A percentile compares a stretch with the other conserved stretches of the same genome.
Evolutionary conservation across 92 coral and sea anemone genomes (phyloP).

Genomic region (Plumapathes pennacea): DNA sequence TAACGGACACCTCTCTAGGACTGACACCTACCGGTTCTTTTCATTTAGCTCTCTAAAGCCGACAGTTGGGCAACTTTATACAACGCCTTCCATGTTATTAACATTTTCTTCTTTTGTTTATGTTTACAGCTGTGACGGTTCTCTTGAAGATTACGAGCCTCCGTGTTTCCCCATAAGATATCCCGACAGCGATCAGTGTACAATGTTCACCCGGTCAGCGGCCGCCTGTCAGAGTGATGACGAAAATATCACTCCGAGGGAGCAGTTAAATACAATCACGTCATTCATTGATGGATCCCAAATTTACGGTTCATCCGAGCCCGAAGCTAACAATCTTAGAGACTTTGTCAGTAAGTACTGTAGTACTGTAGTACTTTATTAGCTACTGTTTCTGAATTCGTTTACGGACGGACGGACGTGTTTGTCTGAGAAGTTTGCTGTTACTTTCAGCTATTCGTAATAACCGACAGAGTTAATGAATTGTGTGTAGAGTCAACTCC

Average conservation of each 20-base stretch:
- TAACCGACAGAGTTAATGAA: no score
- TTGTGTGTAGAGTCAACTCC: no score
- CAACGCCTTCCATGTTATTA: no score
- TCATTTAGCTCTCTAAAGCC: no score
- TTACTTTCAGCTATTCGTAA: no score
- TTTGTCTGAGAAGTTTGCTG: no score
- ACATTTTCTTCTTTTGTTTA: background rate
- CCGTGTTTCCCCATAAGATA: constrained; percentile 95
- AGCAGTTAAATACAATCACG: constrained; percentile 91
- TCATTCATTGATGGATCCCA: constrained; percentile 95
- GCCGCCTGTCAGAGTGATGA: constrained; percentile 95
- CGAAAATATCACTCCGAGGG: constrained; percentile 74
- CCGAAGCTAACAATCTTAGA: constrained; percentile 67
- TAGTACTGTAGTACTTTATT: no score
- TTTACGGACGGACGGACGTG: no score
- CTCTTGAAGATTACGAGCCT: constrained; percentile 78
- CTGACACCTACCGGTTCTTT: no score
- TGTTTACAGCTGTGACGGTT: constrained; percentile 74
- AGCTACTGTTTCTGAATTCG: no score
- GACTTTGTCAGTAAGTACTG: constrained; percentile 56
- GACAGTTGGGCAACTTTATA: no score
- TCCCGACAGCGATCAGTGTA: constrained; percentile 69
- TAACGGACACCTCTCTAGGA: no score
- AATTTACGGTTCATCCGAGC: constrained; percentile 84
- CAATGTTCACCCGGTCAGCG: constrained; percentile 99